Base-by-base conservation (phyloP, 2,797 vertebrate genomes). In the Fundulus diaphanus region DNA sequence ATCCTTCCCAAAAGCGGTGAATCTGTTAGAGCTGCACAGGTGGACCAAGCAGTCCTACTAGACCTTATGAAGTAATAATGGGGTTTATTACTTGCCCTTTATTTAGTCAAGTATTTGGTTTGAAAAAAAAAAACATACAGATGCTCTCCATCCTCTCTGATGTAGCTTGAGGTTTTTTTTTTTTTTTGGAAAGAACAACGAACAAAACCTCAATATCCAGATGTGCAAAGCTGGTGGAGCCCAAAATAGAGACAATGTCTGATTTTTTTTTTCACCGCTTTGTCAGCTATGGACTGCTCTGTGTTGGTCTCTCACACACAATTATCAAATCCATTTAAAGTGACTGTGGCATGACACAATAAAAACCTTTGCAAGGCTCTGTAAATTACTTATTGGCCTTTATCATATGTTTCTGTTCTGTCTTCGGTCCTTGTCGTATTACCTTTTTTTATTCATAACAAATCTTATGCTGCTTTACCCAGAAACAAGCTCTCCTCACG, bases 381-480 rank as follows among this genome's bases (percentile, higher is more conserved):
- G 46, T 48, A 13, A 44, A 44, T 7, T 1, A 48, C 15, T 48
- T 48, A 13, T 48, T 48, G 49, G 1, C 22, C 1, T 22, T 24
- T 15, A 46, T 59, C 56, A 40, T 66, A n/a, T 66, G 63, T 66
- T 44, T 42, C 63, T 66, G 35, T 67, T 67, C 29, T n/a, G n/a
- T 9, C 27, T 8, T 29, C 57, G 29, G 16, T 68, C 15, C 44
- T 29, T 61, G 24, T 12, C 68, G 24, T 37, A 31, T 15, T 37
- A 51, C 31, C 22, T 3, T 70, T 70, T 24, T 35, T 37, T 31
- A 48, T 70, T 24, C 37, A 31, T 51, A n/a, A 51, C 12, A 37
- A 15, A 42, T 40, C 13, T 27, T 42, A n/a, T 24, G 20, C 15
- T n/a, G 2, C 20, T 11, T 42, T 37, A 8, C 22, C 49, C 49